Base-by-base conservation (phyloP, 2,113 vertebrate genomes). In the Erpornis zantholeuca region DNA sequence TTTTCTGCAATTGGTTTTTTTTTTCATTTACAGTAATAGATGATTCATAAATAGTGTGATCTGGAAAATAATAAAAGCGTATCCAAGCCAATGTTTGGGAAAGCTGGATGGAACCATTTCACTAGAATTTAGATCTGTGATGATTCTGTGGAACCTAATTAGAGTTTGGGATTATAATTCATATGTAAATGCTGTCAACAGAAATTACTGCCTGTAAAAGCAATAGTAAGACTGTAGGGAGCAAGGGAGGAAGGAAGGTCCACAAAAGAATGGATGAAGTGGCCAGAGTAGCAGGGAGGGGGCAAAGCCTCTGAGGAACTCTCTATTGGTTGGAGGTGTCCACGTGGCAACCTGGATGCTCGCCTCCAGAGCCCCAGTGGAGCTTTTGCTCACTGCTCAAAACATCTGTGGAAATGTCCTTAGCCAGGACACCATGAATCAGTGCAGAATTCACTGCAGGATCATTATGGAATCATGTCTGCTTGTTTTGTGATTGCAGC, bases 331-430 rank as follows among this genome's bases (percentile, higher is more conserved):
- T 71, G 50, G 38, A 64, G 23, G 22, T 0, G 0, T 84, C 69
- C 85, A 4, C 2, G 1, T 22, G 10, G 25, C 31, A 40, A 28
- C 49, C 19, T 85, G 63, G 70, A 65, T 29, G 6, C 14, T 54
- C 0, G 17, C 45, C 70, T 40, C 38, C 2, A 2, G 12, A 89
- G 40, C 20, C 57, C 57, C 86, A 28, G n/a, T 10, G 47, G 75
- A 60, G 19, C 1, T 22, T 76, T 33, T 19, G 28, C 33, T 86
- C 5, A 1, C 45, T 88, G 42, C 35, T 91, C 45, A 81, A 78
- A 91, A 77, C n/a, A 71, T 85, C 64, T 77, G 54, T 91, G 61
- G 78, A 94, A 95, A 94, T 82, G 88, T 42, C 61, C 47, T 52
- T 35, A n/a, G 11, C 73, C 60, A 69, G 75, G 57, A 91, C 17